Percentiles rank a stretch among this genome's conserved stretches.
These are phyloP conservation scores for Tretioscincus oriximinensis DNA, from an alignment of 2,113 vertebrate species.

Conservation along the genomic window DNA sequence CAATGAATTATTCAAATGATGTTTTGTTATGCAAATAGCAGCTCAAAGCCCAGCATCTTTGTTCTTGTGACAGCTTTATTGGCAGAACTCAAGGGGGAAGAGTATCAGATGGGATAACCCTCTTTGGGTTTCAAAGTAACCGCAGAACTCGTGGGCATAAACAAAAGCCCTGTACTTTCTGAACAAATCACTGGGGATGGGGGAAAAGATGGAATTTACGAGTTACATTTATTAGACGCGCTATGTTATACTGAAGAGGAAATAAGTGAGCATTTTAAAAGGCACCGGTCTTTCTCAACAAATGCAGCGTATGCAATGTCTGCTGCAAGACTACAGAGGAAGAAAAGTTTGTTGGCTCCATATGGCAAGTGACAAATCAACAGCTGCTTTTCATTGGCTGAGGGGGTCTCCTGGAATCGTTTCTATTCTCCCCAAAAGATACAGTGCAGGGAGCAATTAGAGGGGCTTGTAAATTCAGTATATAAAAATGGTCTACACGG, in stretches of 20 bases:
- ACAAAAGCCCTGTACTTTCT: slow-evolving; percentile 17
- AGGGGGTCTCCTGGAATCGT: slow-evolving; percentile 38
- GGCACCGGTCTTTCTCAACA: slow-evolving; percentile 20
- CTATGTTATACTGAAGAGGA: slow-evolving; percentile 23
- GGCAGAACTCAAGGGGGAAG: slow-evolving; percentile 1
- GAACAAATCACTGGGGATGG: neutral
- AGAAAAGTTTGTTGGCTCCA: slow-evolving; percentile 32
- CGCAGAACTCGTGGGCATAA: neutral
- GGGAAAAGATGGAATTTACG: slow-evolving; percentile 3
- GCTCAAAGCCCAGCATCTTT: slow-evolving; percentile 25
- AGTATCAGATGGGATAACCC: slow-evolving; percentile 15
- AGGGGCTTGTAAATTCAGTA: slow-evolving; percentile 47
- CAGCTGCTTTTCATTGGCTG: slow-evolving; percentile 35
- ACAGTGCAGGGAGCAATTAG: slow-evolving; percentile 45
- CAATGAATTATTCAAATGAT: slow-evolving; percentile 17
- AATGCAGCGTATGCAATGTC: slow-evolving; percentile 7
- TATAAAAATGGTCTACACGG: slow-evolving; percentile 30
- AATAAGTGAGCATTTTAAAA: neutral
- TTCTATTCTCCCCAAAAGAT: slow-evolving; percentile 37
- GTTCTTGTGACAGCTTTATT: slow-evolving; percentile 19
- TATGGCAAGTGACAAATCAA: slow-evolving; percentile 37
- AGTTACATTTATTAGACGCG: slow-evolving; percentile 14
- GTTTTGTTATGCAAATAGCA: slow-evolving; percentile 14
- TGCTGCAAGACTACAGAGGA: neutral
- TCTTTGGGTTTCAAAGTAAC: neutral